Base-by-base conservation (phyloP, 2,888 invertebrate species). In the Acanthopleura granulata region DNA sequence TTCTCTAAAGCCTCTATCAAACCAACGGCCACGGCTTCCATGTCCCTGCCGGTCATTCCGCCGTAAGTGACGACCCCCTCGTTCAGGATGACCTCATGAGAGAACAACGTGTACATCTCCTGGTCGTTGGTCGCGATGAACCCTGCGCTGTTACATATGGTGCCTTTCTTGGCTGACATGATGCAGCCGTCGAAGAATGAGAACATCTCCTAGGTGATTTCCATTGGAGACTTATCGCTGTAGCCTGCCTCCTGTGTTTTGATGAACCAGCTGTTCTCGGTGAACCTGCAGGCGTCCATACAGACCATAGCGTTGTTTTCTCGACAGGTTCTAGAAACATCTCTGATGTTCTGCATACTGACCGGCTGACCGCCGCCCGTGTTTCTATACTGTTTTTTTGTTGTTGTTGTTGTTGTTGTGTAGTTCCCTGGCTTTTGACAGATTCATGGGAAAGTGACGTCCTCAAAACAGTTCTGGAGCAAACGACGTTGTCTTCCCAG, bases 231-330 rank as follows among this genome's bases (percentile, higher is more conserved):
- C 50, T 57, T 76, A 0, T 49, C 61, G 12, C 27, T 9, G 74
- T 75, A 78, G 1, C 49, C 30, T 0, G 50, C 16, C 49, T 78
- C 76, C 25, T 30, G 18, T 16, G 27, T 66, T 50, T 78, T 78
- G 9, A 78, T 74, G 51, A 76, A 78, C 72, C 75, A 78, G 1
- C 73, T 66, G 49, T 78, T 78, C 57, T 78, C 78, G 0, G 72
- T 76, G 49, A 76, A 76, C 12, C 78, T 49, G 30, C 76, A 76
- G 22, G 76, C 76, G 69, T 78, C 78, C 11, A 62, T 70, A 6
- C 72, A 49, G 18, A 76, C 30, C 49, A 27, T 70, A n/a, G 75
- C 61, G 14, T 71, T 51, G 49, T 78, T 16, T 49, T 72, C 14
- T n/a, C 62, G 50, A 50, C 76, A 76, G 0, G 73, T 25, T 16